phyloP scores from a whole-genome alignment of 1,140 invertebrate species.

The Pantala flavescens region DNA sequence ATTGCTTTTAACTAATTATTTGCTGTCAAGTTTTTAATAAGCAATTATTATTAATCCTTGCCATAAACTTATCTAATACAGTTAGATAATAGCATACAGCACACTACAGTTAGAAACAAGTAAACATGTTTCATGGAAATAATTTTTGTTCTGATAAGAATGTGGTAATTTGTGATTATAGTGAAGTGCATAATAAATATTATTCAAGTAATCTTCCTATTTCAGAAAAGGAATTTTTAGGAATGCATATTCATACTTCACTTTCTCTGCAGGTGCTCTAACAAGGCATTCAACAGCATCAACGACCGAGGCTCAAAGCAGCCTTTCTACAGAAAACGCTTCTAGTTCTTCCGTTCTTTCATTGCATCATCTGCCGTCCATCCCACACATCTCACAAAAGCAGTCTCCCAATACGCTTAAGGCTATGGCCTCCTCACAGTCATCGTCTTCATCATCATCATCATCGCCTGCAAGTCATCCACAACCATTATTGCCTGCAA shows the following conservation, averaged over 20 bases:
- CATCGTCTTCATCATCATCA: neutral
- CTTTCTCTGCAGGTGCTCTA: neutral
- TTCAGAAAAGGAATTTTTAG: too few relatives aligned
- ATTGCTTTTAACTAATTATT: too few relatives aligned
- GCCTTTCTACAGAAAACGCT: conserved; percentile 1
- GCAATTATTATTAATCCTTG: too few relatives aligned
- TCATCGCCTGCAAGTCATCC: neutral
- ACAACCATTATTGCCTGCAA: neutral
- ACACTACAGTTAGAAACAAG: too few relatives aligned
- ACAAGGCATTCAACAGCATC: conserved; percentile 4
- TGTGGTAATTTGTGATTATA: too few relatives aligned
- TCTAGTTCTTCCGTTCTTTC: conserved; percentile 1
- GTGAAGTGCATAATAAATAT: too few relatives aligned
- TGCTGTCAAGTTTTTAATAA: too few relatives aligned
- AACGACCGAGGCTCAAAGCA: neutral
- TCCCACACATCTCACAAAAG: neutral
- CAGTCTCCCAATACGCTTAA: conserved; percentile 8
- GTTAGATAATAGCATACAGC: too few relatives aligned
- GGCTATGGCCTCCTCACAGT: neutral
- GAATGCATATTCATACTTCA: neutral
- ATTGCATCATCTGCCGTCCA: conserved; percentile 4
- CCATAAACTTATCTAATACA: too few relatives aligned
- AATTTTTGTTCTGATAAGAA: too few relatives aligned
- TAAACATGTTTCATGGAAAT: too few relatives aligned
- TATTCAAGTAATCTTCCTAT: too few relatives aligned